Conservation (phyloP, 23 tunicate species). For the Diplosoma virens region DNA sequence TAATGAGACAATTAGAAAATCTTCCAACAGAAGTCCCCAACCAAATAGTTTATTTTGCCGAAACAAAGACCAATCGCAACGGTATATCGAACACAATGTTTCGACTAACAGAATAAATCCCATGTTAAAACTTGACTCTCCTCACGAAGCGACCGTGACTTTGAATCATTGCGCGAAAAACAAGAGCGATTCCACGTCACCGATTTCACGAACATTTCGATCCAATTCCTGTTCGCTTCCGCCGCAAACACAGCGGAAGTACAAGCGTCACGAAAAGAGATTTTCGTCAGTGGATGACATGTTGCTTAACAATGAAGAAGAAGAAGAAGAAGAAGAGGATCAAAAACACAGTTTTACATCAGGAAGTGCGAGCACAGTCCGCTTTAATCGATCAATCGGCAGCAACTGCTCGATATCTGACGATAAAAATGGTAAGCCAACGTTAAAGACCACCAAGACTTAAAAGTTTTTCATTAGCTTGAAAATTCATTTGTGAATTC, state of each 20-base stretch:
- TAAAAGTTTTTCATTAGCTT: too few species aligned
- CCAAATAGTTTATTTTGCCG: too few species aligned
- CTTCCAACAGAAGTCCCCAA: too few species aligned
- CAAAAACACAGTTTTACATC: slow-evolving; percentile 49
- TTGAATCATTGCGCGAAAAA: background rate
- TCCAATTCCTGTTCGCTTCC: slow-evolving; percentile 39
- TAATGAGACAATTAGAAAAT: too few species aligned
- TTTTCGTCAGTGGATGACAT: slow-evolving; percentile 16
- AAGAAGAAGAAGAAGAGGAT: slow-evolving; percentile 19
- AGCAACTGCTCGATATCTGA: slow-evolving; percentile 11
- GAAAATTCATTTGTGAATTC: too few species aligned
- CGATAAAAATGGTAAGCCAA: background rate
- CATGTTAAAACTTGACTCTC: too few species aligned
- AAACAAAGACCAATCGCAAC: too few species aligned
- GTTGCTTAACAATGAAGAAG: background rate
- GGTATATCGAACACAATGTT: too few species aligned
- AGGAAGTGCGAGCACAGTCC: slow-evolving; percentile 68
- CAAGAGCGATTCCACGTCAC: background rate
- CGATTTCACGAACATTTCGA: background rate
- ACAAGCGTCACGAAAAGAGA: background rate
- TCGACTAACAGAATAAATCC: too few species aligned
- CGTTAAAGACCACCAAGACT: too few species aligned
- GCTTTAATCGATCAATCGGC: slow-evolving; percentile 23
- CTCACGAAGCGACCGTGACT: too few species aligned
- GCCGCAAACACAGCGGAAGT: background rate